These are phyloP conservation scores for Spilogale gracilis DNA, from an alignment of 2,113 vertebrate genomes.

Conservation along the genomic window DNA sequence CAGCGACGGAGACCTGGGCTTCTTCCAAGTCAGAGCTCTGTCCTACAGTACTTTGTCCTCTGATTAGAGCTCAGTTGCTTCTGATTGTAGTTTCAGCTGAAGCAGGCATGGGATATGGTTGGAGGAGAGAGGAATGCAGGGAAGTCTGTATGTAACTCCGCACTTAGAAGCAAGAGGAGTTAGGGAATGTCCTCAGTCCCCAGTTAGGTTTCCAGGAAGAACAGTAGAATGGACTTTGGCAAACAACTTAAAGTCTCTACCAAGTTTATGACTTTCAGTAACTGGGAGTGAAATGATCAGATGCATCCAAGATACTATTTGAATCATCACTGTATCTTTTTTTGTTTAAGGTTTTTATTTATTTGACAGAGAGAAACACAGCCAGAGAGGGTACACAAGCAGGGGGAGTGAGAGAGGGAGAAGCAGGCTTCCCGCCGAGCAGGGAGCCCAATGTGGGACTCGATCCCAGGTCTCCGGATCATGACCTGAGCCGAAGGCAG, in stretches of 20 bases:
- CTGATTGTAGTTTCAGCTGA: not conserved
- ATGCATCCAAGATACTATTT: not conserved
- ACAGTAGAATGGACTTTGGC: not conserved
- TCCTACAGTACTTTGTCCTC: not conserved
- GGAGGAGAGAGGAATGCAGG: not conserved
- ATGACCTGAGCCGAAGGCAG: no score
- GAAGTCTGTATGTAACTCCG: not conserved
- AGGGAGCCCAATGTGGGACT: no score
- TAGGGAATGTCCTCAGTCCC: not conserved
- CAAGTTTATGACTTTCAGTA: not conserved
- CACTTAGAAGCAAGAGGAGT: not conserved
- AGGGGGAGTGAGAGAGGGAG: no score
- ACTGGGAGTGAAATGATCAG: slow-evolving; percentile 6
- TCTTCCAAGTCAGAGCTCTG: not conserved
- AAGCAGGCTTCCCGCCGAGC: no score
- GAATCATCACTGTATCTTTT: not conserved
- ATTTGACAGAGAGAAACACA: no score
- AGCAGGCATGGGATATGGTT: not conserved
- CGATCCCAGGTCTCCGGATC: no score
- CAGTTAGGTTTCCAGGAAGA: not conserved
- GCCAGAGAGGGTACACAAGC: no score
- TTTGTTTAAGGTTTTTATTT: no score
- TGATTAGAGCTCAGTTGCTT: not conserved
- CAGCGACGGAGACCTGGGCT: not conserved
- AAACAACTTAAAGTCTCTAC: not conserved